phyloP scores from a whole-genome alignment of 2,797 vertebrate genomes.

The Meriones psammophilus region DNA sequence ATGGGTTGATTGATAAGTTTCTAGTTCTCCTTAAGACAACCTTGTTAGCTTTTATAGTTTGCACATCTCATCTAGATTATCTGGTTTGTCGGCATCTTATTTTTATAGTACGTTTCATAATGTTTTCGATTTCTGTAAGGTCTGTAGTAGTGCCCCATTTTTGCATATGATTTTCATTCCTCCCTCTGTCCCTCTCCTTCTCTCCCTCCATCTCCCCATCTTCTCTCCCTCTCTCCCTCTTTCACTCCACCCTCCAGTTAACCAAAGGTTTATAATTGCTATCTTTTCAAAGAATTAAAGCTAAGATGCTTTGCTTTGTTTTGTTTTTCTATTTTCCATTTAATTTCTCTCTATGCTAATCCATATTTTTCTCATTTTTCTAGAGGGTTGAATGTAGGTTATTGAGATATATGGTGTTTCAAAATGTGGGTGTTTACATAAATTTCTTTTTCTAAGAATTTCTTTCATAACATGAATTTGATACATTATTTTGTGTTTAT shows the following conservation, averaged over 20 bases:
- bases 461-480: background rate
- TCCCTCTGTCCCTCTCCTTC: too few species aligned
- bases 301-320: too few species aligned
- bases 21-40: background rate
- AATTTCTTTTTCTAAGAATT: background rate
- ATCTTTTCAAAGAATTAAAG: background rate
- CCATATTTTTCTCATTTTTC: background rate
- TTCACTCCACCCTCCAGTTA: background rate
- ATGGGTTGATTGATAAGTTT: background rate
- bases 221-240: background rate
- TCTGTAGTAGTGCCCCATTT: background rate
- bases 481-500: background rate
- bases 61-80: background rate
- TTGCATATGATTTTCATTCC: background rate
- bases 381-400: background rate
- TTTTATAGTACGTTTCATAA: background rate
- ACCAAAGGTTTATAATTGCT: background rate
- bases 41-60: background rate
- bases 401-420: background rate
- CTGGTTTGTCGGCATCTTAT: background rate
- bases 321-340: background rate
- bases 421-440: background rate
- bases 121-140: background rate
- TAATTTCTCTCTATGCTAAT: background rate
- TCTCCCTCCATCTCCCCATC: background rate